Evolutionary conservation across 2,113 vertebrate species (phyloP).

Genomic region (Mormyrus lacerda): DNA sequence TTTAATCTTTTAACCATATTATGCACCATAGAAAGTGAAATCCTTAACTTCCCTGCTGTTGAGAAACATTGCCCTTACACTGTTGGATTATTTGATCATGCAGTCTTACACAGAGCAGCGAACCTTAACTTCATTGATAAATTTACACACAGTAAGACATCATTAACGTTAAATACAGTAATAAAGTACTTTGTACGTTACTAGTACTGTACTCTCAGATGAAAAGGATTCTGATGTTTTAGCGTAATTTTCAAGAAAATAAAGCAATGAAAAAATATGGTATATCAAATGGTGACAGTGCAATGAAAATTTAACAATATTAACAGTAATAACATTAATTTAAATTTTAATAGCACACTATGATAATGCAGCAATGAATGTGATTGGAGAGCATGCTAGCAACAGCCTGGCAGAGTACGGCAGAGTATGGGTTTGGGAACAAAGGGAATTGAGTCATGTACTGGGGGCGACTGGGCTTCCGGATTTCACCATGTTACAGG

Average conservation of each 20-base stretch:
- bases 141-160: neutral
- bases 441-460: neutral
- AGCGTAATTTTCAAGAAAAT: neutral
- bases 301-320: neutral
- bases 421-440: neutral
- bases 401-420: neutral
- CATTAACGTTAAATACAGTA: neutral
- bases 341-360: neutral
- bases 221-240: neutral
- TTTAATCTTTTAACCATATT: neutral
- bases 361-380: neutral
- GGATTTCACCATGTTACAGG: neutral
- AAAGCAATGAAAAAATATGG: neutral
- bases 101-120: neutral
- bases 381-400: neutral
- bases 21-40: neutral
- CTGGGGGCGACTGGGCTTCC: neutral
- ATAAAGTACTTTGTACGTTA: neutral
- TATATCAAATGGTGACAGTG: neutral
- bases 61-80: neutral
- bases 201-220: neutral
- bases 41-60: neutral
- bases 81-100: neutral
- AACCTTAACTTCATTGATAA: neutral
- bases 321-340: no score